Evolutionary conservation across 2,888 invertebrate species (phyloP), one percentile per base, ranked within the genome.

Genomic region (Biston betularia): DNA sequence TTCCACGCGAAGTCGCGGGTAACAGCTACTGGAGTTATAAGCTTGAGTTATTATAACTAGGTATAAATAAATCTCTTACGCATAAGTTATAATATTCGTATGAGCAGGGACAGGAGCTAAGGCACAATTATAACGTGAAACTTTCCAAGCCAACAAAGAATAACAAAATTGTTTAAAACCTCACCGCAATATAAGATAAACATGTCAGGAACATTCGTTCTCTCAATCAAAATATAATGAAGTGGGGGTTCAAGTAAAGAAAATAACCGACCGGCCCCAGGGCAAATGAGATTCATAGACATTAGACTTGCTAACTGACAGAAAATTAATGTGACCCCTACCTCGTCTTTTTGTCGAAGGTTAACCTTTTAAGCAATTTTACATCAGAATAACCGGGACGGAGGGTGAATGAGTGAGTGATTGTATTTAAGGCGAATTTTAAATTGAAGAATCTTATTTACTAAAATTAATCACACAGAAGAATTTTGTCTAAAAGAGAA

Each of bases 151-250:
- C 38, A 44, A 59, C 46, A 61, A 61, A 52, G 44, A 69, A 63
- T 33, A 63, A 58, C 55, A 63, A 62, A 42, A 68, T 64, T 74
- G 72, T 69, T 70, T 70, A 70, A 69, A 49, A 64, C 52, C 71
- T 44, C 69, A 64, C 70, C 72, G 66, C 68, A 56, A 67, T 74
- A 73, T 71, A 81, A 74, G 74, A 79, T 75, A 82, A 80, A 85
- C 81, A 84, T 82, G 87, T 86, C 85, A 74, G 66, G 66, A 83
- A 79, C 88, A 87, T 80, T 82, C 82, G 81, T 83, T 82, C 81
- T 84, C 74, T 80, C 77, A 82, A 87, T 87, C 84, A 84, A 79
- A 86, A 82, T 80, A 79, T 83, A 84, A 83, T 80, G 78, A 82
- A 79, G 75, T 73, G 75, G 78, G n/a, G 81, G 78, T 75, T 73